phyloP scores from a whole-genome alignment of 92 coral and sea anemone genomes.

The Nematostella vectensis region DNA sequence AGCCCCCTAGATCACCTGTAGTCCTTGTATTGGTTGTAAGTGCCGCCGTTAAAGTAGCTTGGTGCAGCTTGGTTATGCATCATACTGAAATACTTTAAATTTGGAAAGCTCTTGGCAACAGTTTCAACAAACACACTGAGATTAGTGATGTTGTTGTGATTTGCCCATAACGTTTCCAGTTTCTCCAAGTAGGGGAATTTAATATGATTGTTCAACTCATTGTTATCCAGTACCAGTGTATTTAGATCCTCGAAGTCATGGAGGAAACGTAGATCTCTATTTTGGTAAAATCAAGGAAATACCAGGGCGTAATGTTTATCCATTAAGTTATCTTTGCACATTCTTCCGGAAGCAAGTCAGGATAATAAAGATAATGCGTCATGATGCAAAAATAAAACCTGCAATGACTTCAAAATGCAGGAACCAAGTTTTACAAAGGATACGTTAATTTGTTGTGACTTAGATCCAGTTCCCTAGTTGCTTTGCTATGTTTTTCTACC shows the following conservation, averaged over 20 bases:
- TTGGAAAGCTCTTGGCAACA: slow-evolving; percentile 75
- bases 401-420: too few relatives aligned
- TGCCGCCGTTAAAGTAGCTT: slow-evolving; percentile 94
- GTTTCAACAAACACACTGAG: slow-evolving; percentile 88
- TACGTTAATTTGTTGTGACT: slow-evolving; percentile 83
- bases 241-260: slow-evolving; percentile 56
- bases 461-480: slow-evolving; percentile 73
- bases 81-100: slow-evolving; percentile 85
- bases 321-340: slow-evolving; percentile 1
- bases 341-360: neutral
- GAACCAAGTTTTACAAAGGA: slow-evolving; percentile 76
- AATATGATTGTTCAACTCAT: slow-evolving; percentile 55
- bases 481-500: slow-evolving; percentile 28
- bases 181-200: slow-evolving; percentile 60
- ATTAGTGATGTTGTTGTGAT: slow-evolving; percentile 83
- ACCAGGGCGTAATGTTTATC: too few relatives aligned
- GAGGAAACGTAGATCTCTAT: slow-evolving; percentile 66
- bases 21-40: slow-evolving; percentile 79
- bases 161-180: slow-evolving; percentile 83
- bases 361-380: neutral
- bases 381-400: too few relatives aligned
- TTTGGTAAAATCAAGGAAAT: too few relatives aligned
- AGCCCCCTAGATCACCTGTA: slow-evolving; percentile 94
- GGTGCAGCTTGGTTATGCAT: slow-evolving; percentile 95
- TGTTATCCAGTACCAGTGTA: slow-evolving; percentile 81